Evolutionary conservation across 2,113 vertebrate species (phyloP).

Genomic region (Alethe diademata): DNA sequence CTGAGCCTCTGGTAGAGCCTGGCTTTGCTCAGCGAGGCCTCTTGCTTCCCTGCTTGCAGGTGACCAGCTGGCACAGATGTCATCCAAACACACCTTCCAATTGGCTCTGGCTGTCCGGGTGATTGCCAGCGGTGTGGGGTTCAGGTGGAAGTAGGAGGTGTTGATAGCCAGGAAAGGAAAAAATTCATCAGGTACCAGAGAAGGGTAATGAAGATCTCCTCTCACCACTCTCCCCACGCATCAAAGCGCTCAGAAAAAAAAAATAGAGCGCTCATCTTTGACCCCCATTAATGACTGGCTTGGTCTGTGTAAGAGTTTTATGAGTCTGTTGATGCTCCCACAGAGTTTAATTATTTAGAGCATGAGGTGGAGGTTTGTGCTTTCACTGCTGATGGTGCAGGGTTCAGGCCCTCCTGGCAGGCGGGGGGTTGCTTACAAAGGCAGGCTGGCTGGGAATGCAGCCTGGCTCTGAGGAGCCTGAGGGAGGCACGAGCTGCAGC

Average conservation of each 20-base stretch:
- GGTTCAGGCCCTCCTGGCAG: background rate
- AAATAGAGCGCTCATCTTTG: slow-evolving; percentile 44
- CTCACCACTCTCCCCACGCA: background rate
- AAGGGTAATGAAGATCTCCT: slow-evolving; percentile 42
- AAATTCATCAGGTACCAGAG: slow-evolving; percentile 9
- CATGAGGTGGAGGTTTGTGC: slow-evolving; percentile 10
- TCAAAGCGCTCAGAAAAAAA: slow-evolving; percentile 55
- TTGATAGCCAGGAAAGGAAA: slow-evolving; percentile 28
- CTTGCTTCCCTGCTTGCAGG: background rate
- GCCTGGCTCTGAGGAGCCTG: background rate
- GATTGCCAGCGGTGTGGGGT: background rate
- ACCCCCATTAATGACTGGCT: slow-evolving; percentile 56
- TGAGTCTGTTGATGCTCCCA: slow-evolving; percentile 53
- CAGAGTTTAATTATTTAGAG: slow-evolving; percentile 64
- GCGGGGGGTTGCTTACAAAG: background rate
- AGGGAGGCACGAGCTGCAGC: background rate
- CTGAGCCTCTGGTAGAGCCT: background rate
- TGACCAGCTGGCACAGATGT: background rate
- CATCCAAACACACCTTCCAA: background rate
- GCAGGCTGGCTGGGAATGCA: background rate
- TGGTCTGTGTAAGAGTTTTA: slow-evolving; percentile 52
- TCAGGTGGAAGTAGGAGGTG: background rate
- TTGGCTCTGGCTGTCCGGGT: background rate
- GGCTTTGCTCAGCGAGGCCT: background rate
- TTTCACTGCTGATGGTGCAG: slow-evolving; percentile 4